These are phyloP conservation scores for Acheta domesticus DNA, from an alignment of 2,888 invertebrate species.

Conservation along the genomic window DNA sequence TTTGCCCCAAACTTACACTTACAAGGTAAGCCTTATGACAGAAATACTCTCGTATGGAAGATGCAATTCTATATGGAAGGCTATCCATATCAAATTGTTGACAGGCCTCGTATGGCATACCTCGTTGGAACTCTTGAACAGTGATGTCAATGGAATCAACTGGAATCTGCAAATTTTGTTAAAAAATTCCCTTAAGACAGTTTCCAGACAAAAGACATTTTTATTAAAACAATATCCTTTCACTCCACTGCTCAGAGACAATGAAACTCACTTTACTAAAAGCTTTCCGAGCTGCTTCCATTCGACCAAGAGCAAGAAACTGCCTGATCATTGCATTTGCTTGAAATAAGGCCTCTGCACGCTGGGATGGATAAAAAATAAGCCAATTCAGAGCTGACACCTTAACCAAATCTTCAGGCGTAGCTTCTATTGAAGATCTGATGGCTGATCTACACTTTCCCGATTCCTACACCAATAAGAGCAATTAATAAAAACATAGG, in stretches of 20 bases:
- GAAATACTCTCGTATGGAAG: conserved; percentile 73
- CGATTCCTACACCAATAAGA: conserved; percentile 38
- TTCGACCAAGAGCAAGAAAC: conserved; percentile 76
- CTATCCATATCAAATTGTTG: conserved; percentile 34
- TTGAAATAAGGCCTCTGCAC: conserved; percentile 77
- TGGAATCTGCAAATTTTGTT: conserved; percentile 53
- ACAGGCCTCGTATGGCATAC: conserved; percentile 28
- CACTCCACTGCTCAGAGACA: neutral
- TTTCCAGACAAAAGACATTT: neutral
- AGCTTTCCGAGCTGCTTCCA: conserved; percentile 75
- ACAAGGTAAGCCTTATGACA: conserved; percentile 81
- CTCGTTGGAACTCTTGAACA: conserved; percentile 46
- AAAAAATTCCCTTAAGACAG: neutral
- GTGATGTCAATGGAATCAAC: conserved; percentile 60
- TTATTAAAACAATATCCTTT: neutral
- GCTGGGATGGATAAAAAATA: conserved; percentile 71
- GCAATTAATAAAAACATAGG: neutral
- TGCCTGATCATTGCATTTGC: conserved; percentile 84
- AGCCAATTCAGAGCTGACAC: conserved; percentile 85
- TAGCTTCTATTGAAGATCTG: conserved; percentile 54
- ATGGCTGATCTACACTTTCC: neutral
- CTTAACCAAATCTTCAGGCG: conserved; percentile 66
- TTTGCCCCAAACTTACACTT: conserved; percentile 29
- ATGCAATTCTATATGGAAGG: conserved; percentile 43
- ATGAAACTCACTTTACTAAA: conserved; percentile 57